Evolutionary conservation across 2,888 invertebrate species (phyloP).

Genomic region (Acleris literana): DNA sequence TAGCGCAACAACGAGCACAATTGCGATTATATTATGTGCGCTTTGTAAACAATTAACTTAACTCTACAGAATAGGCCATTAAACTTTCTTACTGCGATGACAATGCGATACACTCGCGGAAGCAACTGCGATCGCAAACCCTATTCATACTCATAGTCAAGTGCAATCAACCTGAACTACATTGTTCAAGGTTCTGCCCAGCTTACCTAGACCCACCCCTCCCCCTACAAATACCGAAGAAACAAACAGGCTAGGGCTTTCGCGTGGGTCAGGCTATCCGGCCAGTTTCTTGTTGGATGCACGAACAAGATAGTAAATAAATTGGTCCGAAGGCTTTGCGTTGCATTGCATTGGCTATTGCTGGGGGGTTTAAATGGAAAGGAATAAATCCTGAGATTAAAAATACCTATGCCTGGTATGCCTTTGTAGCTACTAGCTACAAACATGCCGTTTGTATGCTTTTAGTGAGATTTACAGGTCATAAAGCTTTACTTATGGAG

Average conservation of each 20-base stretch:
- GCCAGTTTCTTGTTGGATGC: conserved; percentile 54
- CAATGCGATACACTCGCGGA: conserved; percentile 62
- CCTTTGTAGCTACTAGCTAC: background rate
- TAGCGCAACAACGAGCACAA: conserved; percentile 43
- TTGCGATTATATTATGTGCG: conserved; percentile 55
- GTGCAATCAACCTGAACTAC: conserved; percentile 77
- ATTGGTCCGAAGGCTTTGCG: conserved; percentile 57
- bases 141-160: conserved; percentile 66
- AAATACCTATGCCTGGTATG: background rate
- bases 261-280: conserved; percentile 41
- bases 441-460: too few species aligned
- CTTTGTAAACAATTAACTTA: conserved; percentile 38
- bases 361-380: conserved; percentile 1
- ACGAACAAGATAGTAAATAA: conserved; percentile 66
- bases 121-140: conserved; percentile 54
- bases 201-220: conserved; percentile 44
- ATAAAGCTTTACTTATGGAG: too few species aligned
- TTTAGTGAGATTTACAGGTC: too few species aligned
- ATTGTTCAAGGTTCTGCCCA: conserved; percentile 62
- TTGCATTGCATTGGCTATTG: background rate
- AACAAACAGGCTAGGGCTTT: conserved; percentile 36
- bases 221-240: conserved; percentile 41
- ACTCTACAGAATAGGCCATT: conserved; percentile 40
- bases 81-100: conserved; percentile 44
- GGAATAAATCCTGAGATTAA: background rate